Evolutionary conservation across 2,797 vertebrate species (phyloP).

Genomic region (Todus mexicanus): DNA sequence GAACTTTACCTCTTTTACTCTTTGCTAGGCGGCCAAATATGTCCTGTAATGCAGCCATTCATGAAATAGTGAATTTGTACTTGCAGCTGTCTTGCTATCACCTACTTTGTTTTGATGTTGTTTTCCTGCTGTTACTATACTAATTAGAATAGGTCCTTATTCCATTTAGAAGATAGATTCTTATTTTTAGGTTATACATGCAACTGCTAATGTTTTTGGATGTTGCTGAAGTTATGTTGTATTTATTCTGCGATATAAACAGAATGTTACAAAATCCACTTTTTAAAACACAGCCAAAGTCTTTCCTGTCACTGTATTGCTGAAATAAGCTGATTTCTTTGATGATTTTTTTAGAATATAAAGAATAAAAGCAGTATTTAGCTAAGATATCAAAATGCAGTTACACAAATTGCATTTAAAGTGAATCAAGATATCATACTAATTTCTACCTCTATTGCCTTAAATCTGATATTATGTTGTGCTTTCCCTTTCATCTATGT

Average conservation of each 20-base stretch:
- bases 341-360: not conserved
- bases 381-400: not conserved
- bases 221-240: not conserved
- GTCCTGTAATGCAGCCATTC: not conserved
- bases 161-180: not conserved
- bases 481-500: not conserved
- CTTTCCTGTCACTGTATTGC: not conserved
- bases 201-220: not conserved
- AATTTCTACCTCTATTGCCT: not conserved
- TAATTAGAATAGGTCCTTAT: not conserved
- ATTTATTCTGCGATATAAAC: not conserved
- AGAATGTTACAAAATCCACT: not conserved
- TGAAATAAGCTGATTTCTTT: not conserved
- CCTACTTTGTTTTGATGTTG: not conserved
- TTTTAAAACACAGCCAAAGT: not conserved
- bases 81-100: not conserved
- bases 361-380: not conserved
- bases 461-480: not conserved
- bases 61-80: not conserved
- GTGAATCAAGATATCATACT: not conserved
- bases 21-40: not conserved
- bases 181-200: not conserved
- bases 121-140: not conserved
- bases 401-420: not conserved
- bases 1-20: not conserved